These are phyloP conservation scores for Latrodectus elegans DNA, from an alignment of 2,888 invertebrate genomes.

Conservation along the genomic window DNA sequence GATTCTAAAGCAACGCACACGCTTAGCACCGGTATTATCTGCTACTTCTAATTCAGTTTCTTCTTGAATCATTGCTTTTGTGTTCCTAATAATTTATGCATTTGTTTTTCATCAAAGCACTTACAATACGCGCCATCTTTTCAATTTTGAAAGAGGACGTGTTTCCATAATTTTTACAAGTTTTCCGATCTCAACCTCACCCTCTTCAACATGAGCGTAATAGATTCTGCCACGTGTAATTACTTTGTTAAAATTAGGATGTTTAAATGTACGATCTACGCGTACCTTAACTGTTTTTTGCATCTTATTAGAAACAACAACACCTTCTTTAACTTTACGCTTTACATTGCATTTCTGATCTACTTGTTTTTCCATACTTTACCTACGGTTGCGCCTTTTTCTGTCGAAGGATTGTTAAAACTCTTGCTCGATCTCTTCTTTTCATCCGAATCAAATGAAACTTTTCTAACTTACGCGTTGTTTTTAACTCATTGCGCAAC, in stretches of 20 bases:
- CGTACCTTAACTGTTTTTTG: not conserved
- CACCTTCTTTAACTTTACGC: not conserved
- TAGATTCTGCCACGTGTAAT: not conserved
- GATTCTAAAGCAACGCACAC: not conserved
- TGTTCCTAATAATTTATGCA: too few species aligned
- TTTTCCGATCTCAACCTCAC: not conserved
- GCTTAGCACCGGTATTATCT: constrained; percentile 4
- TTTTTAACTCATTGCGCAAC: not conserved
- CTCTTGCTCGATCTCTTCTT: not conserved
- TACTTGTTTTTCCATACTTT: too few species aligned
- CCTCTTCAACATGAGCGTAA: not conserved
- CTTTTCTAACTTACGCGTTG: not conserved
- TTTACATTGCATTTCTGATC: too few species aligned
- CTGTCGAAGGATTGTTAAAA: not conserved
- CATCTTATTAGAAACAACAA: not conserved
- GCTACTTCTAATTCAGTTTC: not conserved
- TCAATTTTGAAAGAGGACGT: constrained; percentile 5
- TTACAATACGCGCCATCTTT: not conserved
- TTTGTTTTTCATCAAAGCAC: not conserved
- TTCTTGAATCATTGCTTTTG: constrained; percentile 6
- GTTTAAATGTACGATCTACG: not conserved
- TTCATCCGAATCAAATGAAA: not conserved
- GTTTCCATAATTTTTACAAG: constrained; percentile 4
- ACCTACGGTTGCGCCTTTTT: too few species aligned
- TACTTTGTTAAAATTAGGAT: not conserved